A percentile compares a stretch with the other conserved stretches of the same genome.
phyloP scores from a whole-genome alignment of 2,888 invertebrate genomes.

The Agrotis exclamationis region DNA sequence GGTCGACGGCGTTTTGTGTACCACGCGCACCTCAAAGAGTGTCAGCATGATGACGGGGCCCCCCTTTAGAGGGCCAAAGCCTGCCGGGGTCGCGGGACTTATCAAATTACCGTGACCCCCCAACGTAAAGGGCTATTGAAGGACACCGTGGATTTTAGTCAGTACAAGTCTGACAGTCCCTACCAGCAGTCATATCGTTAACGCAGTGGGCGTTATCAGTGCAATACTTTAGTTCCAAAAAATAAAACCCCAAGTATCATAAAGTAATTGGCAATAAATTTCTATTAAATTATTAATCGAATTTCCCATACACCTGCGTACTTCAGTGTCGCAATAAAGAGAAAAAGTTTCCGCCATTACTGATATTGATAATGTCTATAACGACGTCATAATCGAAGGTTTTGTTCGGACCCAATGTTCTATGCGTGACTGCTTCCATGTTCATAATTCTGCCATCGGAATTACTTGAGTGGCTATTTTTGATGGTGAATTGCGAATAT shows the following conservation, averaged over 20 bases:
- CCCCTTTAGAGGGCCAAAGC: too few relatives aligned
- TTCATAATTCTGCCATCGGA: constrained; percentile 52
- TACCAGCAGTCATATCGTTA: too few relatives aligned
- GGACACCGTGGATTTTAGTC: too few relatives aligned
- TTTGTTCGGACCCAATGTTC: constrained; percentile 64
- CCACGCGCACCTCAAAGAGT: too few relatives aligned
- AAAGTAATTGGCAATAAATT: constrained; percentile 27
- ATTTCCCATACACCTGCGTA: constrained; percentile 67
- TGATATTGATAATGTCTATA: constrained; percentile 75
- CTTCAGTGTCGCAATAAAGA: constrained; percentile 68
- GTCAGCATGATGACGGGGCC: too few relatives aligned
- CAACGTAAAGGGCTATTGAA: too few relatives aligned
- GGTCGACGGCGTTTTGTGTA: too few relatives aligned
- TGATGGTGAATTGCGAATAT: constrained; percentile 8
- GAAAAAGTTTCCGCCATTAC: constrained; percentile 72
- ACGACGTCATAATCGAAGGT: constrained; percentile 56
- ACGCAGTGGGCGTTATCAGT: too few relatives aligned
- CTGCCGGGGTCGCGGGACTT: too few relatives aligned
- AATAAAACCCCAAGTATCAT: not conserved
- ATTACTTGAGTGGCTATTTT: constrained; percentile 37
- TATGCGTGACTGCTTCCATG: constrained; percentile 49
- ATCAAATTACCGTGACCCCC: too few relatives aligned
- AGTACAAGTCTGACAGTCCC: too few relatives aligned
- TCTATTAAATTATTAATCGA: constrained; percentile 51
- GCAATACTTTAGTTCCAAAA: too few relatives aligned